Percentiles rank a stretch among this genome's conserved stretches.
These are phyloP conservation scores for Agriotes lineatus DNA, from an alignment of 2,888 invertebrate genomes.

Conservation along the genomic window DNA sequence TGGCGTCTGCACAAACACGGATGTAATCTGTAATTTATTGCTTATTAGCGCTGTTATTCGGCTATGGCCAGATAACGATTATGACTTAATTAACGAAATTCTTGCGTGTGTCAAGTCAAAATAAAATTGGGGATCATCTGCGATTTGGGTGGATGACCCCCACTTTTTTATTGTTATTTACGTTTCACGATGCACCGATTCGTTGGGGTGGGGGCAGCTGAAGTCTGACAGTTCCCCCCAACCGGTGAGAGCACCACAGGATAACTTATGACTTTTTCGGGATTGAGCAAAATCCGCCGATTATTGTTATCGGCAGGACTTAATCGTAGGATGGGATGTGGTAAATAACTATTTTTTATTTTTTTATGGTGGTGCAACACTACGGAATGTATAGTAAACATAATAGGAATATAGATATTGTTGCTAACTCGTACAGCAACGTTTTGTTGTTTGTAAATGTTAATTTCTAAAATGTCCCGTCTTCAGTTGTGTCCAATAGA, in stretches of 20 bases:
- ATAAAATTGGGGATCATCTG: too few species aligned
- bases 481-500: too few species aligned
- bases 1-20: slow-evolving; percentile 19
- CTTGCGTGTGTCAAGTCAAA: too few species aligned
- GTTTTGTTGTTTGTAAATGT: not conserved
- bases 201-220: too few species aligned
- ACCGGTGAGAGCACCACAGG: too few species aligned
- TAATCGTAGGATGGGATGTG: not conserved
- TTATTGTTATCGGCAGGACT: not conserved
- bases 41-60: slow-evolving; percentile 22
- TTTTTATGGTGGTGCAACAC: not conserved
- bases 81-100: too few species aligned
- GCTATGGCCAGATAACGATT: not conserved
- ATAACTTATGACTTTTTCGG: not conserved
- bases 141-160: too few species aligned
- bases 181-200: too few species aligned
- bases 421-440: not conserved
- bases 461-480: too few species aligned
- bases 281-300: not conserved
- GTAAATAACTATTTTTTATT: not conserved
- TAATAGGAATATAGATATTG: not conserved
- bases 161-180: too few species aligned
- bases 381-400: not conserved
- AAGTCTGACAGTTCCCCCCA: too few species aligned
- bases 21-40: slow-evolving; percentile 29